Conservation (phyloP, 2,888 invertebrate genomes). For the Malthinus flaveolus region DNA sequence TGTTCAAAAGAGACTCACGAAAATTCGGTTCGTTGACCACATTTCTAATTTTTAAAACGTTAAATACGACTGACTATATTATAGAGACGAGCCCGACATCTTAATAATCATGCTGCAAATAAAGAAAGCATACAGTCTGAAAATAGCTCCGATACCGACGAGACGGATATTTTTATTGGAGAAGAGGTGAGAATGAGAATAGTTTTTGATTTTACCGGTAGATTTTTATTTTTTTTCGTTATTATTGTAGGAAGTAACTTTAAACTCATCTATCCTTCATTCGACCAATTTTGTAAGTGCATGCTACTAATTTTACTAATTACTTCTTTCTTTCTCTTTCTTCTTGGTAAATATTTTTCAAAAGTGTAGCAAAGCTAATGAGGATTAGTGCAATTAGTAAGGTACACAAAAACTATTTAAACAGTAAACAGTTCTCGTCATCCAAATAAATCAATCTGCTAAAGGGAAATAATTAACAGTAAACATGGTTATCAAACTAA, state of each 20-base stretch:
- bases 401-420: no score
- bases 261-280: conserved; percentile 36
- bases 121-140: conserved; percentile 34
- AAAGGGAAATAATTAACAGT: no score
- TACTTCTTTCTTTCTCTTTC: no score
- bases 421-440: no score
- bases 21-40: not conserved
- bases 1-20: conserved; percentile 53
- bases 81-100: conserved; percentile 40
- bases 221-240: conserved; percentile 7
- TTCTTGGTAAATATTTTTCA: no score
- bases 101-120: conserved; percentile 46
- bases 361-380: no score
- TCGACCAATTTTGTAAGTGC: conserved; percentile 46
- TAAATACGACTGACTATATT: conserved; percentile 14
- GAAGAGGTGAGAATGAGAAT: conserved; percentile 58
- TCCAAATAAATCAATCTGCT: no score
- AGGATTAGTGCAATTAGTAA: no score
- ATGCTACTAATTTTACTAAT: conserved; percentile 25
- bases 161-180: conserved; percentile 59
- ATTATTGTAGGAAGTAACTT: conserved; percentile 36
- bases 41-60: not conserved
- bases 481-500: no score
- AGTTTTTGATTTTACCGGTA: not conserved
- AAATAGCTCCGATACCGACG: conserved; percentile 54